Conservation (phyloP, 2,113 vertebrate species). For the Galeopterus variegatus region DNA sequence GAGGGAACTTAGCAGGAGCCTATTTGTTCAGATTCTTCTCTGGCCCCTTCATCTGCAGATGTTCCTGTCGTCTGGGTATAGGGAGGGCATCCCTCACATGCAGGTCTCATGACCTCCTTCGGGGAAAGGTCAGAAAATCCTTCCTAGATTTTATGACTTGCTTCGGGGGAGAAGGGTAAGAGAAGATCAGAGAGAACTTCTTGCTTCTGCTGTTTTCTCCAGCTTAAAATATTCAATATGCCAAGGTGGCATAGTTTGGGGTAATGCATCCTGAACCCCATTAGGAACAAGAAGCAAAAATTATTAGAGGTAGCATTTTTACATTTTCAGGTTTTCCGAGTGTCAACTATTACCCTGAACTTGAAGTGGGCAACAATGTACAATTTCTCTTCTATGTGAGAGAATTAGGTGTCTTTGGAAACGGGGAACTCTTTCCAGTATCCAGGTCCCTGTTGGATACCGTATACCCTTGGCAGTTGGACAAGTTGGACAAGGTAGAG, state of each 20-base stretch:
- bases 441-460: background rate
- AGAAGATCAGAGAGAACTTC: background rate
- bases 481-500: background rate
- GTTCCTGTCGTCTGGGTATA: background rate
- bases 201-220: background rate
- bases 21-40: background rate
- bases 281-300: background rate
- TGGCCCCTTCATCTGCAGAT: too few species aligned
- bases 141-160: background rate
- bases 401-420: conserved; percentile 56
- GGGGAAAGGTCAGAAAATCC: background rate
- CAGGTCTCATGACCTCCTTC: background rate
- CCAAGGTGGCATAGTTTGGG: background rate
- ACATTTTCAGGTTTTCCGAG: background rate
- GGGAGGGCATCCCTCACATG: background rate
- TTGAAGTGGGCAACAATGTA: background rate
- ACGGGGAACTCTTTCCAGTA: background rate
- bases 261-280: background rate
- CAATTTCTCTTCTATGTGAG: conserved; percentile 8
- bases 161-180: too few species aligned
- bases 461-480: background rate
- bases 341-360: background rate
- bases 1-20: background rate
- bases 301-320: background rate
- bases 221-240: background rate